A percentile compares a stretch with the other conserved stretches of the same genome.
Conservation (phyloP, 2,113 vertebrate genomes). For the Cygnus atratus region DNA sequence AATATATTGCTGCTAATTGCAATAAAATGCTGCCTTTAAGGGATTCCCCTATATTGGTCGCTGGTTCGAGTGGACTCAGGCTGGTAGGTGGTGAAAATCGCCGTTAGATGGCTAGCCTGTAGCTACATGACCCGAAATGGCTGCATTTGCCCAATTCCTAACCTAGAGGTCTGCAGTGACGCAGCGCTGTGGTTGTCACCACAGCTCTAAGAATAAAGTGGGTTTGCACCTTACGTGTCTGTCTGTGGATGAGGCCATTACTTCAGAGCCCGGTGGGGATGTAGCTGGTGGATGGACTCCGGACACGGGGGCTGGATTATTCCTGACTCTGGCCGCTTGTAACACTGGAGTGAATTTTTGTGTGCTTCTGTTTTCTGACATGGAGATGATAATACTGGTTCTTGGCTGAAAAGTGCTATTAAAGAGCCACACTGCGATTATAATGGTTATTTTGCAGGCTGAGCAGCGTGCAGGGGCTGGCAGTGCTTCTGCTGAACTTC, state of each 20-base stretch:
- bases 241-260: not conserved
- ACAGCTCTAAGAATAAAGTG: not conserved
- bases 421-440: not conserved
- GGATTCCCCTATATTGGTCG: not conserved
- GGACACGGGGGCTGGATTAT: not conserved
- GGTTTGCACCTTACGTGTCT: not conserved
- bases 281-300: not conserved
- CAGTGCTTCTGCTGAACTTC: not conserved
- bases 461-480: not conserved
- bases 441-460: not conserved
- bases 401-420: not conserved
- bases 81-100: rapidly evolving
- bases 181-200: not conserved
- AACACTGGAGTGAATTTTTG: not conserved
- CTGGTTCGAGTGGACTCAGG: not conserved
- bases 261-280: not conserved
- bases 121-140: not conserved
- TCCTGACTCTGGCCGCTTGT: not conserved
- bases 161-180: not conserved
- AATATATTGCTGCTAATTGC: not conserved
- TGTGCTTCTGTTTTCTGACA: not conserved
- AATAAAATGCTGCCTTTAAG: not conserved
- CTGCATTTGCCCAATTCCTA: not conserved
- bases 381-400: not conserved
- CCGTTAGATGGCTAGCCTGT: not conserved